Base-by-base conservation (phyloP, 1,140 invertebrate species). In the Cotesia vestalis region DNA sequence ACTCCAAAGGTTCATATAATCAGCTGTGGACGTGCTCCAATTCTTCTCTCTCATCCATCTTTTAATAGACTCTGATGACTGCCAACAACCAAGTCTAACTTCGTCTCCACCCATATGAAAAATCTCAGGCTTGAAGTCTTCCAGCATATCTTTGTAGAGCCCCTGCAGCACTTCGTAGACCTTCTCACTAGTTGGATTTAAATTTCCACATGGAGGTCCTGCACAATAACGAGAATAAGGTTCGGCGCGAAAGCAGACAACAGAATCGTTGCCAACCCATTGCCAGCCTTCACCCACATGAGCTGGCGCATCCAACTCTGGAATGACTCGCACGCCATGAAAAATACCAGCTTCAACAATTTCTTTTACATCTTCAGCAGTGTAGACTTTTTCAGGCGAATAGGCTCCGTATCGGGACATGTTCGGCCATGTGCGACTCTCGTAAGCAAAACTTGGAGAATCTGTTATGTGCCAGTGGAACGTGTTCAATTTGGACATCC, bases 31-130 rank as follows among this genome's bases (percentile, higher is more conserved):
- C 78, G 72, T 85, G 78, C 82, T 67, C 90, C 91, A 91, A 4
- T 89, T 85, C 77, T 90, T 86, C 63, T 55, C 4, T 1, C 82
- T 52, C 92, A 96, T 94, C 90, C 92, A 95, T 4, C 90, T 80
- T 53, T 86, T 88, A 75, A 96, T 93, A 17, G 85, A 83, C 6
- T 82, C 76, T 0, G 91, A 92, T 2, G 90, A 89, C 77, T 93
- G 94, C 95, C 95, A 96, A 79, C 94, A 96, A 35, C 86, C 84
- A 11, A 92, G 83, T 53, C 89, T 91, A 0, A 94, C 94, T 80
- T 96, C 94, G 79, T 96, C 94, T 0, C 94, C 95, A 27, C 94
- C 95, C 94, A 96, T 95, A 78, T 96, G 95, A 82, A 96, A 96
- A 0, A 96, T 85, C 77, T 94, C 93, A 0, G 93, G 90, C 34